phyloP scores from a whole-genome alignment of 2,113 vertebrate genomes.

The Rhinogobius similis region DNA sequence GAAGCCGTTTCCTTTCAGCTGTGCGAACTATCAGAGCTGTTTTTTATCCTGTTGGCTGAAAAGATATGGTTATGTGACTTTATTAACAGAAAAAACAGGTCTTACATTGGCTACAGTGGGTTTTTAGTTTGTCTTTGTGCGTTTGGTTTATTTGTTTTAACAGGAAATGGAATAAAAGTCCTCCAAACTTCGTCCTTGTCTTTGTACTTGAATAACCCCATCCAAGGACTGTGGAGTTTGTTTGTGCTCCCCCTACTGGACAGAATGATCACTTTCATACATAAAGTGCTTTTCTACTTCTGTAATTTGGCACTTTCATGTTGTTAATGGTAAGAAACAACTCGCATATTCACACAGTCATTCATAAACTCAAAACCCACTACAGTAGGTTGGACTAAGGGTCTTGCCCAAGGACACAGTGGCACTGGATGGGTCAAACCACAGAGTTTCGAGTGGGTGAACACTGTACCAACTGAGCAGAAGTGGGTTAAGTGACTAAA shows the following conservation, averaged over 20 bases:
- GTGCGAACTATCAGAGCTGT: not conserved
- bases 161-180: too few species aligned
- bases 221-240: not conserved
- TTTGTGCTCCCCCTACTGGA: not conserved
- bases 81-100: too few species aligned
- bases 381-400: not conserved
- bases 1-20: constrained; percentile 23
- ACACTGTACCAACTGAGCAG: not conserved
- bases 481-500: too few species aligned
- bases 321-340: too few species aligned
- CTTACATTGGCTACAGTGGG: too few species aligned
- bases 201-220: not conserved
- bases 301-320: too few species aligned
- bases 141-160: too few species aligned
- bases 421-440: not conserved
- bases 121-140: too few species aligned
- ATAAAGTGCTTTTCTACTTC: too few species aligned
- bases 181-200: too few species aligned
- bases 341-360: not conserved
- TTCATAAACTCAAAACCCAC: not conserved
- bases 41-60: not conserved
- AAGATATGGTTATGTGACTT: not conserved
- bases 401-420: not conserved
- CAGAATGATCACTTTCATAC: too few species aligned
- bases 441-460: not conserved